A percentile compares a stretch with the other conserved stretches of the same genome.
Evolutionary conservation across 1,140 invertebrate species (phyloP).

Genomic region (Bilobella aurantiaca): DNA sequence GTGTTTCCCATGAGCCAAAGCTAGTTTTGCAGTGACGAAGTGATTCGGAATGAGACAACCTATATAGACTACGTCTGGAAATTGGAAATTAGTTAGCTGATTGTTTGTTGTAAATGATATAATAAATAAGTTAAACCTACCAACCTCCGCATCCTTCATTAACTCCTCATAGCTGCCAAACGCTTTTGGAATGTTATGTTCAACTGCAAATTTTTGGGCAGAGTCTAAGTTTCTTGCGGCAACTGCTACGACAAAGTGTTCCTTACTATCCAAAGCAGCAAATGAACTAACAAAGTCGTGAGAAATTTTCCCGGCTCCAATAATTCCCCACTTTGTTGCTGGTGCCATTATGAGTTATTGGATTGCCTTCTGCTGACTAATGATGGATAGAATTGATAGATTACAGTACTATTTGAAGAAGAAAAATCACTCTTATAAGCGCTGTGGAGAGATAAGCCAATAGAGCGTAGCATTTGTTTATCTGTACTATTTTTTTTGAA

Average conservation of each 20-base stretch:
- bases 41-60: conserved; percentile 60
- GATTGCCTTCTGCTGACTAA: too few species aligned
- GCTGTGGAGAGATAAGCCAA: too few species aligned
- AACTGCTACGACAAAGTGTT: conserved; percentile 61
- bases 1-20: conserved; percentile 64
- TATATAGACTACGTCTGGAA: conserved; percentile 69
- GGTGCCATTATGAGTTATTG: too few species aligned
- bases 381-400: too few species aligned
- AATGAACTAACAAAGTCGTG: conserved; percentile 69
- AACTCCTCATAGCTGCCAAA: conserved; percentile 67
- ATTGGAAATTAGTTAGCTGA: too few species aligned
- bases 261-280: conserved; percentile 48
- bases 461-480: too few species aligned
- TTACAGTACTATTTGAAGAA: too few species aligned
- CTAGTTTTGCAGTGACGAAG: conserved; percentile 52
- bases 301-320: conserved; percentile 58
- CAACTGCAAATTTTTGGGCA: conserved; percentile 61
- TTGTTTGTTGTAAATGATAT: neutral
- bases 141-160: conserved; percentile 59
- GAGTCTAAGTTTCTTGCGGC: conserved; percentile 58
- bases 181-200: conserved; percentile 54
- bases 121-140: conserved; percentile 41
- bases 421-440: too few species aligned
- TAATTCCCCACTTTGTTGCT: conserved; percentile 56
- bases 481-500: too few species aligned